Evolutionary conservation across 1,140 invertebrate genomes (phyloP).

Genomic region (Battus philenor): DNA sequence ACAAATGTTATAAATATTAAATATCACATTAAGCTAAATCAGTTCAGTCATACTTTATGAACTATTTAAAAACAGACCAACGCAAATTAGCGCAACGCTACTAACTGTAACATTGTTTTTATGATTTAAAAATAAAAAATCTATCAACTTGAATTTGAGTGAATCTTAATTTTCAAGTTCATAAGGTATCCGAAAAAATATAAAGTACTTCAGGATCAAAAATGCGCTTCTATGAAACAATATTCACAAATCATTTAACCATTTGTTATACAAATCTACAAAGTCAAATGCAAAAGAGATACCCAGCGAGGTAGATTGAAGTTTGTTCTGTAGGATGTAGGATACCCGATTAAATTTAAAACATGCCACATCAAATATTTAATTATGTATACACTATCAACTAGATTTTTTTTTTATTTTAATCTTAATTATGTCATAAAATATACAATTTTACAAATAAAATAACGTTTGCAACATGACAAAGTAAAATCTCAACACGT

Average conservation of each 20-base stretch:
- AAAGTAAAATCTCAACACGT: conserved; percentile 1
- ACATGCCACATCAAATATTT: not conserved
- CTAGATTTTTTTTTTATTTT: conserved; percentile 13
- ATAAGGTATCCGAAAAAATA: conserved; percentile 8
- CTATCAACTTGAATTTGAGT: conserved; percentile 4
- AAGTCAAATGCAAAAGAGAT: conserved; percentile 34
- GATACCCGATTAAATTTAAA: conserved; percentile 13
- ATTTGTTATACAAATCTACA: conserved; percentile 18
- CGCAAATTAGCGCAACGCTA: conserved; percentile 33
- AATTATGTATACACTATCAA: conserved; percentile 8
- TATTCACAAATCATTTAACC: conserved; percentile 21
- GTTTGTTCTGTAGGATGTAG: conserved; percentile 32
- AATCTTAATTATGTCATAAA: conserved; percentile 1
- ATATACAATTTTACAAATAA: conserved; percentile 4
- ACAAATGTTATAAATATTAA: conserved; percentile 67
- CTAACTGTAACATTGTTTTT: too few species aligned
- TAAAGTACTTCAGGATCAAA: not conserved
- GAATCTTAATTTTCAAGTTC: not conserved
- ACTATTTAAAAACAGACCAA: conserved; percentile 45
- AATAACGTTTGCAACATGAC: not conserved
- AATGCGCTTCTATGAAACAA: conserved; percentile 16
- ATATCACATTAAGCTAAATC: conserved; percentile 73
- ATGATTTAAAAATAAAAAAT: too few species aligned
- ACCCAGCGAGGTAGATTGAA: conserved; percentile 43
- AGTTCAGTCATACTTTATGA: conserved; percentile 60